Conservation (phyloP, 2,797 vertebrate genomes). For the Chaetophractus vellerosus region DNA sequence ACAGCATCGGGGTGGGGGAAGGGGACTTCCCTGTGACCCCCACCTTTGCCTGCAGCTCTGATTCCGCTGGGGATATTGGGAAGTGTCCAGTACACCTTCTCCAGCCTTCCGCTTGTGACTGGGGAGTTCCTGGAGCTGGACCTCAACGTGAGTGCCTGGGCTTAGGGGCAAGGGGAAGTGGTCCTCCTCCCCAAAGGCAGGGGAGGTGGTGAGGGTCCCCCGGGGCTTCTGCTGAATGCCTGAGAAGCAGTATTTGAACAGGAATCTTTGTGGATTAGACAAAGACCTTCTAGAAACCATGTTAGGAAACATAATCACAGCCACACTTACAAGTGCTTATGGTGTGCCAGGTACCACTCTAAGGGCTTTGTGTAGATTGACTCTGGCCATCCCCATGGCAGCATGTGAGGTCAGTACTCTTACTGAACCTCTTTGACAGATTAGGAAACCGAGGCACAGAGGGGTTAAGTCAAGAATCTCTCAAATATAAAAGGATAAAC, state of each 20-base stretch:
- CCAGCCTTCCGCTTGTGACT: slow-evolving; percentile 86
- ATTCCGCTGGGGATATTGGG: slow-evolving; percentile 86
- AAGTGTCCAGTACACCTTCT: slow-evolving; percentile 85
- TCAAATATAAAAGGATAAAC: neutral
- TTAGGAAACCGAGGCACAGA: too few relatives aligned
- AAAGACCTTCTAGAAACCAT: neutral
- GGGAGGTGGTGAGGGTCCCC: fast-evolving
- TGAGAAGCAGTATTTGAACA: neutral
- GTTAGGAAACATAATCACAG: neutral
- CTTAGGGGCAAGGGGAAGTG: neutral
- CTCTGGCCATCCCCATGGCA: neutral
- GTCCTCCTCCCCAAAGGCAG: neutral
- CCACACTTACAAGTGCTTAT: neutral
- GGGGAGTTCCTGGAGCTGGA: slow-evolving; percentile 86
- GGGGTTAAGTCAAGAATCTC: neutral
- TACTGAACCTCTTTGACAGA: too few relatives aligned
- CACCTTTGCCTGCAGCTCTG: slow-evolving; percentile 82
- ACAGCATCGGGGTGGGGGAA: neutral
- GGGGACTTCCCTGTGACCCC: neutral
- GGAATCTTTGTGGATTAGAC: neutral
- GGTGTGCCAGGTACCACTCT: neutral
- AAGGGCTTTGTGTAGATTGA: neutral
- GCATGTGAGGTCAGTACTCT: too few relatives aligned
- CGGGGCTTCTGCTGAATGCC: neutral
- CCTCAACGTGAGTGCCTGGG: slow-evolving; percentile 81